A percentile compares a stretch with the other conserved stretches of the same genome.
Evolutionary conservation across 2,888 invertebrate genomes (phyloP).

Genomic region (Drosophila quinaria): DNA sequence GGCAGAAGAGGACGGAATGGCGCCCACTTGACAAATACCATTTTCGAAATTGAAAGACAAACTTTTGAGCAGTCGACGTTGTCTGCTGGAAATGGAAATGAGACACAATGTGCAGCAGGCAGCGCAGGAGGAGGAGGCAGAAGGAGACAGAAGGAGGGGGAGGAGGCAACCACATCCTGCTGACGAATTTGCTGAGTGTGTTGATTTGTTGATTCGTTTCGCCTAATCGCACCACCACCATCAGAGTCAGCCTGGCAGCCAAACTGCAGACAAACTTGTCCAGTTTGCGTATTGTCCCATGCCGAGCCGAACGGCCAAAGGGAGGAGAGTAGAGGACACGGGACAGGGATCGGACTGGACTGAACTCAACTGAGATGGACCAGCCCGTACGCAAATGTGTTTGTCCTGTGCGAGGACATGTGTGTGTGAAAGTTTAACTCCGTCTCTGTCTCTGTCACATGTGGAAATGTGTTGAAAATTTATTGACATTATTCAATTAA

Average conservation of each 20-base stretch:
- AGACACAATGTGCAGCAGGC: conserved; percentile 79
- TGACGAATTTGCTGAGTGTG: conserved; percentile 84
- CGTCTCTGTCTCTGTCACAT: conserved; percentile 57
- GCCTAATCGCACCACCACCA: conserved; percentile 84
- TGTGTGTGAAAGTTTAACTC: conserved; percentile 71
- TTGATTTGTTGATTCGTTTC: conserved; percentile 85
- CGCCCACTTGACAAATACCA: conserved; percentile 82
- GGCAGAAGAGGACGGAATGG: conserved; percentile 1
- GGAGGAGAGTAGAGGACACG: not conserved
- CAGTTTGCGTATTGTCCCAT: conserved; percentile 74
- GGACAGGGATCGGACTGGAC: not conserved
- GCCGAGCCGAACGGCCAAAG: conserved; percentile 15
- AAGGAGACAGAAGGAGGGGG: too few relatives aligned
- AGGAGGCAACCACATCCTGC: conserved; percentile 69
- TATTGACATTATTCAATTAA: conserved; percentile 85
- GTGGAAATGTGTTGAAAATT: conserved; percentile 83
- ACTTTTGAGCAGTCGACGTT: conserved; percentile 81
- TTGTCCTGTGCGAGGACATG: conserved; percentile 72
- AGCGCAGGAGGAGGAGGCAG: conserved; percentile 29
- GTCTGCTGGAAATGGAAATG: conserved; percentile 73
- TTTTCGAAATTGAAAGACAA: conserved; percentile 85
- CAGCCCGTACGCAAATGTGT: conserved; percentile 74
- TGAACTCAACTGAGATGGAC: conserved; percentile 11
- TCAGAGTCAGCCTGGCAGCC: conserved; percentile 50
- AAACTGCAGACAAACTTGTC: conserved; percentile 71